Base-by-base conservation (phyloP, 1,140 invertebrate genomes). In the Hestina assimilis region DNA sequence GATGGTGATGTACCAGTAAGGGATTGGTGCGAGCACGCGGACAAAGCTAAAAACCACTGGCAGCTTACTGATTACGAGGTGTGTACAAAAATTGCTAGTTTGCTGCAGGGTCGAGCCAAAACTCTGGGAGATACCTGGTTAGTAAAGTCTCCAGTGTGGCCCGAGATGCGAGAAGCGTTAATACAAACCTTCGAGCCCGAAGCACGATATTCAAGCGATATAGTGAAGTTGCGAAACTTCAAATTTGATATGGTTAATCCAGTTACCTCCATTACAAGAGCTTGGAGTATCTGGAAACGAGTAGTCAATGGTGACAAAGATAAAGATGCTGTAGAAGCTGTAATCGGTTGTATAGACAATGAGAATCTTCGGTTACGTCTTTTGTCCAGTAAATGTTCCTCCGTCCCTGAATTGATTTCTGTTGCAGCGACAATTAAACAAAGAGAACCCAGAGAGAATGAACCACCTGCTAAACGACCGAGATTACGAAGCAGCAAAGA, bases 321-420 rank as follows among this genome's bases (percentile, higher is more conserved):
- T 0, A 48, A 56, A 12, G 45, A 56, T 29, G 33, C 54, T n/a
- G 45, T 56, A 14, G 45, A 56, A 31, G 54, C 45, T 6, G 43
- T 56, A n/a, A 56, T 56, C 21, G 45, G 45, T 15, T 33, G 31
- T 14, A 33, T 33, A 33, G 31, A 33, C 31, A 33, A 33, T 33
- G 31, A 33, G n/a, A n/a, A n/a, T n/a, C n/a, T n/a, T n/a, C n/a
- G n/a, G n/a, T n/a, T n/a, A n/a, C n/a, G n/a, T n/a, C 35, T 61
- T 12, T 29, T 61, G 0, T 55, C 55, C 17, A 35, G 12, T 15
- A 61, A 61, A 20, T 54, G 29, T 2, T 1, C 33, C 11, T 42
- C 59, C 17, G 59, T 61, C 11, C 59, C 59, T 3, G 59, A 61
- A 29, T 21, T 61, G 19, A 61, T 61, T 29, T 33, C 59, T 0